Evolutionary conservation across 2,888 invertebrate species (phyloP).

Genomic region (Syritta pipiens): DNA sequence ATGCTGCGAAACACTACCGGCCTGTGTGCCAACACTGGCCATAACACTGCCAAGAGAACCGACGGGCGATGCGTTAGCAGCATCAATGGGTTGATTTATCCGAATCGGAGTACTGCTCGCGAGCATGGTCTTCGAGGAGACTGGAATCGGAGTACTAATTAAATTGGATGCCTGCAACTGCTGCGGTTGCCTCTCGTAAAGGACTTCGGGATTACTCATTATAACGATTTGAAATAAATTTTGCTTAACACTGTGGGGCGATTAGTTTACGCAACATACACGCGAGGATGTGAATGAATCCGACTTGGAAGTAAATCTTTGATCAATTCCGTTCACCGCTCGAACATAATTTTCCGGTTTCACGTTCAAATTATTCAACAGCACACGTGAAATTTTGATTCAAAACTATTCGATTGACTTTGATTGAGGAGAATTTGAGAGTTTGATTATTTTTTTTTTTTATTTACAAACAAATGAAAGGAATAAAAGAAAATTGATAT

Average conservation of each 20-base stretch:
- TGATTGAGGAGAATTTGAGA: not conserved
- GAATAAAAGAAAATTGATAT: not conserved
- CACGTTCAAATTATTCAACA: constrained; percentile 11
- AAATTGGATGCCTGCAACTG: no score
- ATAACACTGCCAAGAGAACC: constrained; percentile 48
- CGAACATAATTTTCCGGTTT: constrained; percentile 59
- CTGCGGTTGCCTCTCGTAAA: no score
- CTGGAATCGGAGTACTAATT: no score
- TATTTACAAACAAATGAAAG: not conserved
- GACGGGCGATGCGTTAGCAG: constrained; percentile 70
- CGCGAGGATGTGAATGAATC: no score
- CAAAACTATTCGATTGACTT: not conserved
- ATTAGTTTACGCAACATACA: no score
- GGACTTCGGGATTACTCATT: no score
- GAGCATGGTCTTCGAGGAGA: no score
- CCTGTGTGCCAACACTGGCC: constrained; percentile 71
- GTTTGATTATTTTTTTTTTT: not conserved
- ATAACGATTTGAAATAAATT: no score
- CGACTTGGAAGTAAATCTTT: not conserved
- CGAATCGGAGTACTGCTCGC: constrained; percentile 76
- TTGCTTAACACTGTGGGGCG: no score
- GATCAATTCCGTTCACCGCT: constrained; percentile 38
- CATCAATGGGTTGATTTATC: no score
- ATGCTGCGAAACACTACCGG: constrained; percentile 72
- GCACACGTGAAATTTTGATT: not conserved